A percentile compares a stretch with the other conserved stretches of the same genome.
phyloP scores from a whole-genome alignment of 2,113 vertebrate species.

The Pao palembangensis region DNA sequence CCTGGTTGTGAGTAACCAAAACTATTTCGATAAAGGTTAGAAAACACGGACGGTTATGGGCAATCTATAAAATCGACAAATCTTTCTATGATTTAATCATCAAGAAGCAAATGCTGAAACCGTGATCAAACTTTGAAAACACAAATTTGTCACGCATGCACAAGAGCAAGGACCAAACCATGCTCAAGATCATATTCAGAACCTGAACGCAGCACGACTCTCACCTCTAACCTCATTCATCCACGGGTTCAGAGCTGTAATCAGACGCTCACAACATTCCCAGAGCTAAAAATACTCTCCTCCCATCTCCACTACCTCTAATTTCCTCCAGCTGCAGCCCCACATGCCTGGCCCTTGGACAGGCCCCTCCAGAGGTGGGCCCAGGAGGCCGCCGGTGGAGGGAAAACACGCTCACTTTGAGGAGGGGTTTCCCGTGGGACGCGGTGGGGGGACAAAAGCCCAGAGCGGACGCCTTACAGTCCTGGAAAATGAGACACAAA shows the following conservation, averaged over 20 bases:
- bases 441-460: constrained; percentile 23
- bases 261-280: constrained; percentile 62
- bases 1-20: too few species aligned
- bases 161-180: not conserved
- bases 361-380: constrained; percentile 46
- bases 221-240: constrained; percentile 41
- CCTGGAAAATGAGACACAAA: constrained; percentile 43
- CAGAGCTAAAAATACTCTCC: constrained; percentile 63
- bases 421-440: constrained; percentile 30
- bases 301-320: constrained; percentile 46
- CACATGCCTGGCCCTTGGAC: constrained; percentile 21
- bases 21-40: too few species aligned
- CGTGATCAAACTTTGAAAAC: not conserved
- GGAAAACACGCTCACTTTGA: constrained; percentile 20
- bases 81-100: too few species aligned
- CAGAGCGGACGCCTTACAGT: constrained; percentile 16
- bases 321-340: constrained; percentile 65
- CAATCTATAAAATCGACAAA: not conserved
- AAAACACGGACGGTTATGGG: not conserved
- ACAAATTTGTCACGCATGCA: not conserved
- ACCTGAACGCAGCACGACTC: constrained; percentile 8
- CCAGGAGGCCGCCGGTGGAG: constrained; percentile 1
- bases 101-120: too few species aligned
- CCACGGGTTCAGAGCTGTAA: constrained; percentile 40
- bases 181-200: not conserved